phyloP scores from a whole-genome alignment of 2,113 vertebrate genomes.

The Illadopsis cleaveri region DNA sequence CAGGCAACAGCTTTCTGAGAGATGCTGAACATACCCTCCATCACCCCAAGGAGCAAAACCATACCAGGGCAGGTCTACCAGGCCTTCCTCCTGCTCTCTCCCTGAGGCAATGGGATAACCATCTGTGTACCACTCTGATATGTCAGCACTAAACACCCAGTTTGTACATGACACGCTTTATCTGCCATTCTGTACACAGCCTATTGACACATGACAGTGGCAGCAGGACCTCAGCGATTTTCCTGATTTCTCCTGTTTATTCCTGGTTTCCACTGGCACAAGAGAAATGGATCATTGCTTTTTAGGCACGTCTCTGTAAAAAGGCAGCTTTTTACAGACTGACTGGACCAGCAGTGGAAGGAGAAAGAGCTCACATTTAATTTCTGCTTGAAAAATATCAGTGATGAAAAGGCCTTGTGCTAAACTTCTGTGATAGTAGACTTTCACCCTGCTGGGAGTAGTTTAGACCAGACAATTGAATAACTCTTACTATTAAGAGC shows the following conservation, averaged over 20 bases:
- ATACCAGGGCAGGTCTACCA: not conserved
- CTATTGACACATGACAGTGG: constrained; percentile 10
- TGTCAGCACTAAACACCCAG: constrained; percentile 26
- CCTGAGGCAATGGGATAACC: constrained; percentile 8
- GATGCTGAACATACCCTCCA: not conserved
- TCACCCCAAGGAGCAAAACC: not conserved
- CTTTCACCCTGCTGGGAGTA: not conserved
- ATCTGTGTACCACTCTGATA: not conserved
- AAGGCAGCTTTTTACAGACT: not conserved
- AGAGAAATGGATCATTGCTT: not conserved
- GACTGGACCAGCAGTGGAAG: not conserved
- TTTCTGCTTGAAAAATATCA: not conserved
- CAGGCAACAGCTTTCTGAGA: not conserved
- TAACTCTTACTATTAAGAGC: not conserved
- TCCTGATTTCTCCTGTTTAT: constrained; percentile 49
- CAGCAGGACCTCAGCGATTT: not conserved
- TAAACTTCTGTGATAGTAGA: not conserved
- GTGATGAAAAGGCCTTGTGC: not conserved
- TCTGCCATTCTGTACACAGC: not conserved
- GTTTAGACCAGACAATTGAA: not conserved
- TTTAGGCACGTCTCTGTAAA: not conserved
- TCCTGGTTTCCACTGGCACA: not conserved
- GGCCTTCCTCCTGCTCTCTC: not conserved
- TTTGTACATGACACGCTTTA: not conserved
- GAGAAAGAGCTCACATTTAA: not conserved